Percentiles rank a stretch among this genome's conserved stretches.
phyloP scores from a whole-genome alignment of 2,113 vertebrate genomes.

The Pagrus major region DNA sequence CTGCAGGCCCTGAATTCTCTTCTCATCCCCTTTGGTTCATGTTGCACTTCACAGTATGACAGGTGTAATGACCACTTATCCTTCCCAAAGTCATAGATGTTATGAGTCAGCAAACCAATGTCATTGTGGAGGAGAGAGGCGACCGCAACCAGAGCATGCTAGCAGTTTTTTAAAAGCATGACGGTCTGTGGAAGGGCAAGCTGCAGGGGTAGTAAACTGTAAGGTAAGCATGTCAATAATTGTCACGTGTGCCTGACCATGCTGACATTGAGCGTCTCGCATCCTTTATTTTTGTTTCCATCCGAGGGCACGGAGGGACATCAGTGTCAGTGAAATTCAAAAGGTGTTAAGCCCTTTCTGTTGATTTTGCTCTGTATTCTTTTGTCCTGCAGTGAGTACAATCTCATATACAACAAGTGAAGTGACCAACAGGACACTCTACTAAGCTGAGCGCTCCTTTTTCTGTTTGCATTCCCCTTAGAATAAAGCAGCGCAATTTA shows the following conservation, averaged over 20 bases:
- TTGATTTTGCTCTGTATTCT: not conserved
- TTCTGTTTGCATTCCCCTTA: not conserved
- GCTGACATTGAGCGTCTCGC: constrained; percentile 26
- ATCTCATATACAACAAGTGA: not conserved
- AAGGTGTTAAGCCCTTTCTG: not conserved
- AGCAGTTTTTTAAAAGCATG: constrained; percentile 33
- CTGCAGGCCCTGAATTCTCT: constrained; percentile 4
- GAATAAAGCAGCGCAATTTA: constrained; percentile 11
- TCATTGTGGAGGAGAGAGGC: constrained; percentile 23
- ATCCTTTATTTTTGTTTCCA: not conserved
- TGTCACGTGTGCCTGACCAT: constrained; percentile 13
- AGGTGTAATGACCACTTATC: constrained; percentile 57
- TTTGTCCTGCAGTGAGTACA: not conserved
- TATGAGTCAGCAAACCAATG: constrained; percentile 65
- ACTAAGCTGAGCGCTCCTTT: not conserved
- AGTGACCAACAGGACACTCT: not conserved
- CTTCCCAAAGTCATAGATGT: constrained; percentile 68
- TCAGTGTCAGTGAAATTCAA: not conserved
- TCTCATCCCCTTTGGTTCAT: constrained; percentile 35
- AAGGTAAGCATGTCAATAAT: constrained; percentile 60
- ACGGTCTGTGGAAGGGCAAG: constrained; percentile 47
- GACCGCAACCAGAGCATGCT: not conserved
- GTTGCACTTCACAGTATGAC: constrained; percentile 45
- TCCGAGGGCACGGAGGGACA: not conserved
- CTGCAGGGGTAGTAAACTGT: constrained; percentile 46